phyloP scores from a whole-genome alignment of 1,140 invertebrate species.

The Calosoma granatense region DNA sequence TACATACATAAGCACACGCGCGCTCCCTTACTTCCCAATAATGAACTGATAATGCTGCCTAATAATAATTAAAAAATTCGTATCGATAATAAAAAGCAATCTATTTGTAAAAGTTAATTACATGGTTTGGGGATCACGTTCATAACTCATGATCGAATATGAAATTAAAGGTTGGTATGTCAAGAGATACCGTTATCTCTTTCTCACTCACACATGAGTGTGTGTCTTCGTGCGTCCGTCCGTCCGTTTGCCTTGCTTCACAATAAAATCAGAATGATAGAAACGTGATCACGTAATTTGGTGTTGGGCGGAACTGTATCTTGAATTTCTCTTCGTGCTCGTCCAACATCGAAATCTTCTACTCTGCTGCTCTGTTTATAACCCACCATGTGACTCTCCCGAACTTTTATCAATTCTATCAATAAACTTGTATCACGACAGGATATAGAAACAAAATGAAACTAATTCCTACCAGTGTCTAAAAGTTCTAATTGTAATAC shows the following conservation, averaged over 20 bases:
- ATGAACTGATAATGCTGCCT: conserved; percentile 9
- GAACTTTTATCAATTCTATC: too few species aligned
- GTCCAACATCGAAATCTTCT: too few species aligned
- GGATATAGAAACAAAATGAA: too few species aligned
- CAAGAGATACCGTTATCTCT: not conserved
- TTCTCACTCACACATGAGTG: not conserved
- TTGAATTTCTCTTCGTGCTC: too few species aligned
- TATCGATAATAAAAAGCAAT: conserved; percentile 22
- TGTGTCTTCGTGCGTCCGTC: not conserved
- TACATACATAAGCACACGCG: not conserved
- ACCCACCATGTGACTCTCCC: not conserved
- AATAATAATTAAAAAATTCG: conserved; percentile 9
- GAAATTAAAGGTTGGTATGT: conserved; percentile 17
- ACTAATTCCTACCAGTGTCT: too few species aligned
- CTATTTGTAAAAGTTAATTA: conserved; percentile 23
- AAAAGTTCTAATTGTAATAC: too few species aligned
- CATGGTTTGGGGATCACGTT: conserved; percentile 16
- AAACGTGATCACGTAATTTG: conserved; percentile 30
- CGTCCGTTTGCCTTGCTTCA: conserved; percentile 10
- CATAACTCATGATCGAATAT: conserved; percentile 19
- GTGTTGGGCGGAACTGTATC: conserved; percentile 21
- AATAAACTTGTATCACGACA: too few species aligned
- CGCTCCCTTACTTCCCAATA: not conserved
- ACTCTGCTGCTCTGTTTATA: not conserved
- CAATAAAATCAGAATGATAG: conserved; percentile 30